Conservation (phyloP, 1,140 invertebrate genomes). For the Xylocopa sonorina region DNA sequence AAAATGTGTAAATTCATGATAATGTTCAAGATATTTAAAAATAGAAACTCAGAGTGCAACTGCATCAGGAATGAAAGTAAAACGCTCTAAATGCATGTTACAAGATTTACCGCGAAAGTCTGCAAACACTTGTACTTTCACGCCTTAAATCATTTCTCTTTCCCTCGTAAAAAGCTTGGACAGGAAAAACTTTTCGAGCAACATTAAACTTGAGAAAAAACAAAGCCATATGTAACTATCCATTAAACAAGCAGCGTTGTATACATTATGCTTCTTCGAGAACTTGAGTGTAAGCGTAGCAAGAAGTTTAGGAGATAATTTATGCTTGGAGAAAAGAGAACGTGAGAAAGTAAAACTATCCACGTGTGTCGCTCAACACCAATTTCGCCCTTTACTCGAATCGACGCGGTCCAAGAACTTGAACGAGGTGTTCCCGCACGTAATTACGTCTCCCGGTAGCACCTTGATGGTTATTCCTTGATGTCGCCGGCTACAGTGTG, state of each 20-base stretch:
- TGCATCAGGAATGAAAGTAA: background rate
- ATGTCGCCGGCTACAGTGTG: background rate
- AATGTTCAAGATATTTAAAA: background rate
- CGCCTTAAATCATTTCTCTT: background rate
- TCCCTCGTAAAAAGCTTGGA: background rate
- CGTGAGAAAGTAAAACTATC: background rate
- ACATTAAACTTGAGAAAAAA: background rate
- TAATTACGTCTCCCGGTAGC: background rate
- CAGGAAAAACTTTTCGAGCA: too few species aligned
- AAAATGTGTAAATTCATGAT: background rate
- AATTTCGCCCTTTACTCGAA: background rate
- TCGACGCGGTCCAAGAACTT: background rate
- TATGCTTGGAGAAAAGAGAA: background rate
- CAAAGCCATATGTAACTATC: background rate
- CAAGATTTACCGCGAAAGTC: background rate
- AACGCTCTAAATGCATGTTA: background rate
- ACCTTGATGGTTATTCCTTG: slow-evolving; percentile 29
- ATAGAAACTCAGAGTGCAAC: background rate
- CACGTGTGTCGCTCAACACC: background rate
- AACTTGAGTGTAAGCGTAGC: too few species aligned
- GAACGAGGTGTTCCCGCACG: background rate
- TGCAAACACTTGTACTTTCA: background rate
- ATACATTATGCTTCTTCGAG: background rate
- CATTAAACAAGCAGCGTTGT: background rate
- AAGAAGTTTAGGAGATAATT: too few species aligned